Evolutionary conservation across 2,113 vertebrate species (phyloP).

Genomic region (Ciconia stormi): DNA sequence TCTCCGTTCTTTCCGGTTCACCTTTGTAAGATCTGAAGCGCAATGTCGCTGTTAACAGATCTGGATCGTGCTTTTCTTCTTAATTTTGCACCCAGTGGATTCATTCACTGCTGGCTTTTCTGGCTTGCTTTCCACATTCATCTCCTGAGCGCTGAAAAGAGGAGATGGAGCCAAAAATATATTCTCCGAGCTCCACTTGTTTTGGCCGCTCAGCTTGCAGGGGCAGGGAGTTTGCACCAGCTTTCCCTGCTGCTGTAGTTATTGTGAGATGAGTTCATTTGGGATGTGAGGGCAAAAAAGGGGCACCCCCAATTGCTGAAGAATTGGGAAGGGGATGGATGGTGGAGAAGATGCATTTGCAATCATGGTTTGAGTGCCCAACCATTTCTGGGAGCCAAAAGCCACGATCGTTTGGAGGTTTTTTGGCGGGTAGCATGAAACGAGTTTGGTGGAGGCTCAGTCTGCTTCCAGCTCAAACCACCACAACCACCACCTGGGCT

Average conservation of each 20-base stretch:
- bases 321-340: neutral
- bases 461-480: neutral
- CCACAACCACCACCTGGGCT: neutral
- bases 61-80: neutral
- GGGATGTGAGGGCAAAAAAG: neutral
- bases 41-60: neutral
- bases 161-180: neutral
- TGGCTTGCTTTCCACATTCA: neutral
- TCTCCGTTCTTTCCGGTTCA: neutral
- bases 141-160: neutral
- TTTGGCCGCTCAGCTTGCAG: neutral
- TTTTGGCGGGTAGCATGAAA: neutral
- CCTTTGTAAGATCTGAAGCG: neutral
- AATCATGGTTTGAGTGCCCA: neutral
- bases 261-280: neutral
- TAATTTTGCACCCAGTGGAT: neutral
- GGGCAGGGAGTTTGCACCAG: neutral
- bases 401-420: accelerated
- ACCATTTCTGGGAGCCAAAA: neutral
- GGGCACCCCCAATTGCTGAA: neutral
- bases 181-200: neutral
- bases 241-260: neutral
- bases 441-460: neutral
- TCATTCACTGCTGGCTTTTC: neutral
- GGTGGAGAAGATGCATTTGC: neutral